Percentiles rank a stretch among this genome's conserved stretches.
Evolutionary conservation across 2,888 invertebrate genomes (phyloP).

Genomic region (Sphaerolaimus hirsutus): DNA sequence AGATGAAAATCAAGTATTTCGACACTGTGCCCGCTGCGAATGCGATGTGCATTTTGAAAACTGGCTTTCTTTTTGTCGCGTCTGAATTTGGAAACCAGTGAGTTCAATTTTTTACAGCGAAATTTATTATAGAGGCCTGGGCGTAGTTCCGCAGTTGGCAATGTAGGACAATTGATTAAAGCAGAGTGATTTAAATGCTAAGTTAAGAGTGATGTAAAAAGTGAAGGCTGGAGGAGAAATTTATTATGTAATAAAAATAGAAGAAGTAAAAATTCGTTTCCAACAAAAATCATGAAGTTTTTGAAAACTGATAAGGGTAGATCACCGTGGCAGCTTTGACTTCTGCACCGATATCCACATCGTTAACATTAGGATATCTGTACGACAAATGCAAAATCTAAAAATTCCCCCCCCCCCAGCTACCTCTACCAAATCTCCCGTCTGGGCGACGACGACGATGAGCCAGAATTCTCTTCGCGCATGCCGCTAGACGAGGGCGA

Average conservation of each 20-base stretch:
- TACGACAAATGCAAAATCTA: too few relatives aligned
- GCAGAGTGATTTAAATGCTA: not conserved
- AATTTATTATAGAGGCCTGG: too few relatives aligned
- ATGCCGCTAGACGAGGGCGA: slow-evolving; percentile 96
- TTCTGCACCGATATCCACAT: too few relatives aligned
- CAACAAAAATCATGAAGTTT: too few relatives aligned
- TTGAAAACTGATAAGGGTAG: too few relatives aligned
- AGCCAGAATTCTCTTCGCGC: slow-evolving; percentile 89
- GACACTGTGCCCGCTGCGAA: slow-evolving; percentile 92
- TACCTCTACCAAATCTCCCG: slow-evolving; percentile 96
- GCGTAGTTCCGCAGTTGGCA: too few relatives aligned
- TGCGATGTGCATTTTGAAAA: slow-evolving; percentile 89
- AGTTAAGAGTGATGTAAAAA: too few relatives aligned
- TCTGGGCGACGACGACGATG: slow-evolving; percentile 92
- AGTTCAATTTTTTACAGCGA: slow-evolving; percentile 35
- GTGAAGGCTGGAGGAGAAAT: too few relatives aligned
- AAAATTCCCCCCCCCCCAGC: slow-evolving; percentile 33
- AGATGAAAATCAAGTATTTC: slow-evolving; percentile 94
- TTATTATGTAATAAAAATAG: too few relatives aligned
- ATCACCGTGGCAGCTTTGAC: too few relatives aligned
- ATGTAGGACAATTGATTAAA: not conserved
- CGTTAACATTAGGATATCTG: too few relatives aligned
- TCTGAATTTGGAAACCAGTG: slow-evolving; percentile 98
- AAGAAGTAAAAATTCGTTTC: too few relatives aligned
- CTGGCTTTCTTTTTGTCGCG: slow-evolving; percentile 90